Base-by-base conservation (phyloP, 2,888 invertebrate species). In the Chalcosyrphus nemorum region DNA sequence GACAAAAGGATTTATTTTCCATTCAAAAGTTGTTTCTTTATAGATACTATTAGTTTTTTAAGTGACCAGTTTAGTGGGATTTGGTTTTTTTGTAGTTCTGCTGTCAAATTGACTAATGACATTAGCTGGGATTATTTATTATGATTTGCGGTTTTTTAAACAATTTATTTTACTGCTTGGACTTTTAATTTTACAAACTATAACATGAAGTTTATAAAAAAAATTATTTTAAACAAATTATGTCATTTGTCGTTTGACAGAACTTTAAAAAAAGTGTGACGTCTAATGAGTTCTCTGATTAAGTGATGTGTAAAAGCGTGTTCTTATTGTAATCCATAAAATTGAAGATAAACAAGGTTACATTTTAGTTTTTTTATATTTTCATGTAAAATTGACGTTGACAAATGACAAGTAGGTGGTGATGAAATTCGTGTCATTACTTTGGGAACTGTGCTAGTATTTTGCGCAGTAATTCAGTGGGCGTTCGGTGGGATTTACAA, bases 221-320 rank as follows among this genome's bases (percentile, higher is more conserved):
- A 9, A n/a, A n/a, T n/a, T n/a, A n/a, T n/a, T n/a, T n/a, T n/a
- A n/a, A n/a, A n/a, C n/a, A n/a, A n/a, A n/a, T n/a, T n/a, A n/a
- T n/a, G n/a, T n/a, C n/a, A n/a, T n/a, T n/a, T n/a, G n/a, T n/a
- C n/a, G n/a, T n/a, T n/a, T n/a, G n/a, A n/a, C n/a, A n/a, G n/a
- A n/a, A n/a, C n/a, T n/a, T n/a, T n/a, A n/a, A n/a, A 1, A 24
- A 50, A 13, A 21, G 24, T 24, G 24, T n/a, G 47, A 21, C 6
- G 27, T 50, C n/a, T 13, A 47, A 41, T 24, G 11, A 59, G 27
- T 57, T 7, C 29, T 4, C 54, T 61, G 54, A 61, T 56, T 77
- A 35, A 61, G 45, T 17, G 21, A 19, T 32, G 45, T 70, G 38
- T 71, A 71, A 47, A 71, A 63, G 71, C n/a, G n/a, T 78, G 71